Evolutionary conservation across 1,140 invertebrate genomes (phyloP).

Genomic region (Drosophila tropicalis): DNA sequence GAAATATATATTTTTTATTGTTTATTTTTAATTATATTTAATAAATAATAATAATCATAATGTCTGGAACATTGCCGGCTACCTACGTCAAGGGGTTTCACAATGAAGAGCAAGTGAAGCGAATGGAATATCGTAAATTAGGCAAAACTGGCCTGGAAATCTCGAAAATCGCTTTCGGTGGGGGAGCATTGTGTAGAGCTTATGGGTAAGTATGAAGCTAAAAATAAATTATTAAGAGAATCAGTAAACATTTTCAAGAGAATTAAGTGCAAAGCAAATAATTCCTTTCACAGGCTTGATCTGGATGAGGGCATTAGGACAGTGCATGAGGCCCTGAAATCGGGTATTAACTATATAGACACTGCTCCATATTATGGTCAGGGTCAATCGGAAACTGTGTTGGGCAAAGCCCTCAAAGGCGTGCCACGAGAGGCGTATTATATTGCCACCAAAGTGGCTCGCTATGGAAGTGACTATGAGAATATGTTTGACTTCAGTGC

Average conservation of each 20-base stretch:
- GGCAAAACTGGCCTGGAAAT: conserved; percentile 85
- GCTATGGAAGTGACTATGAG: conserved; percentile 89
- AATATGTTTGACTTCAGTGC: conserved; percentile 95
- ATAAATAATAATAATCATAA: conserved; percentile 11
- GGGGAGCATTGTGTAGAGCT: conserved; percentile 64
- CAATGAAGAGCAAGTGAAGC: conserved; percentile 84
- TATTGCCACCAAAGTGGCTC: conserved; percentile 94
- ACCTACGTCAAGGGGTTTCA: conserved; percentile 86
- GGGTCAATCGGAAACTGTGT: conserved; percentile 90
- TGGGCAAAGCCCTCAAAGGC: conserved; percentile 92
- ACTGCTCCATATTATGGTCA: conserved; percentile 96
- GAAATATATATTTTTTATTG: conserved; percentile 19
- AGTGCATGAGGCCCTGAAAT: conserved; percentile 88
- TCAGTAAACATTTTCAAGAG: neutral
- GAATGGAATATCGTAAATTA: conserved; percentile 85
- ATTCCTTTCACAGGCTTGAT: conserved; percentile 82
- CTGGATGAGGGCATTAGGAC: conserved; percentile 88
- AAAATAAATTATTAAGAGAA: neutral
- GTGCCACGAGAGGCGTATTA: conserved; percentile 93
- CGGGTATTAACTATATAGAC: conserved; percentile 97
- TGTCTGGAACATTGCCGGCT: conserved; percentile 77
- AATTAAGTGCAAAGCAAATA: neutral
- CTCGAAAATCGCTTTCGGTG: conserved; percentile 85
- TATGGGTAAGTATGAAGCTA: conserved; percentile 50
- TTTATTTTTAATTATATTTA: neutral